phyloP scores from a whole-genome alignment of 2,113 vertebrate genomes.

The Electrona antarctica region DNA sequence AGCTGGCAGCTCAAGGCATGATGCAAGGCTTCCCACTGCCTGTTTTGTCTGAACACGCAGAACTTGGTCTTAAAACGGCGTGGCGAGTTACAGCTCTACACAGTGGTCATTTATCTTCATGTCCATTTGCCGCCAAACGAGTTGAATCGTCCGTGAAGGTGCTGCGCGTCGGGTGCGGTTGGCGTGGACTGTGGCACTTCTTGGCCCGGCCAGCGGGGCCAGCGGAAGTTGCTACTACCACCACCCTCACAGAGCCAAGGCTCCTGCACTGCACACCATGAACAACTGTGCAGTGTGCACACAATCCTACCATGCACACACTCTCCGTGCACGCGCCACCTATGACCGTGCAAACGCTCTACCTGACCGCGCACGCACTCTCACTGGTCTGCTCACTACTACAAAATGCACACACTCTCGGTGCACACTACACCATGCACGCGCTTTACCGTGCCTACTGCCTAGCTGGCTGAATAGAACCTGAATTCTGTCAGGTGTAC shows the following conservation, averaged over 20 bases:
- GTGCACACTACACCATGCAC: not conserved
- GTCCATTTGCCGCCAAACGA: not conserved
- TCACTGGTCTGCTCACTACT: no score
- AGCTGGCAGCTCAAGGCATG: constrained; percentile 8
- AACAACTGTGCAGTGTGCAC: not conserved
- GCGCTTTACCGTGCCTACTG: constrained; percentile 14
- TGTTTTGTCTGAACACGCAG: constrained; percentile 35
- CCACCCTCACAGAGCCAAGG: no score
- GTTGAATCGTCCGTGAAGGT: constrained; percentile 8
- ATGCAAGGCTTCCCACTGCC: constrained; percentile 57
- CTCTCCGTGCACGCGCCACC: no score
- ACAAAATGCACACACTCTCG: no score
- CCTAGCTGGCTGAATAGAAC: constrained; percentile 15
- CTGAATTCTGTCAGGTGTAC: constrained; percentile 13
- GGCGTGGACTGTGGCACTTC: no score
- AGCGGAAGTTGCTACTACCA: no score
- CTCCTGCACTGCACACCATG: not conserved
- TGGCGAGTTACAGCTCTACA: not conserved
- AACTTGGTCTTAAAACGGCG: constrained; percentile 11
- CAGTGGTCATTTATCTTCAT: constrained; percentile 1
- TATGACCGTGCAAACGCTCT: no score
- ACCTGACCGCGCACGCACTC: no score
- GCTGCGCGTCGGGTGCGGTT: no score
- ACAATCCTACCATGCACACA: not conserved
- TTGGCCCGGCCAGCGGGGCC: no score